phyloP scores from a whole-genome alignment of 2,113 vertebrate species.

The Gymnorhina tibicen region DNA sequence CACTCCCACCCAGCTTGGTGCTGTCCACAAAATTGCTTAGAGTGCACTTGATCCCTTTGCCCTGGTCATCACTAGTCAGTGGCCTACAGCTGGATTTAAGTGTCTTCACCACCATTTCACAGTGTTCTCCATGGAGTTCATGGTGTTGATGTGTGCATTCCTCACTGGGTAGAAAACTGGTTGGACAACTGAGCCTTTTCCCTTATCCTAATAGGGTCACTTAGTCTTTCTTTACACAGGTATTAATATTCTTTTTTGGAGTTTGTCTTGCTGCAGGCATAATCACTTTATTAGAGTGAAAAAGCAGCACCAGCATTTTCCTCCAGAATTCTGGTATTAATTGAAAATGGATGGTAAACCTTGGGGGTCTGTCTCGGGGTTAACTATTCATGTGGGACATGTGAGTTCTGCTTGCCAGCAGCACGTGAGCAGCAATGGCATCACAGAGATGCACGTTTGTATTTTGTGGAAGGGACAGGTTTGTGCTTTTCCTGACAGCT shows the following conservation, averaged over 20 bases:
- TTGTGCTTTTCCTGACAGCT: background rate
- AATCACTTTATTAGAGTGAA: background rate
- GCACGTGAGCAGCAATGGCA: background rate
- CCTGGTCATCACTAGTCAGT: background rate
- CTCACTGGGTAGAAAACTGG: background rate
- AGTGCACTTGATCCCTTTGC: background rate
- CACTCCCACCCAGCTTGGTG: background rate
- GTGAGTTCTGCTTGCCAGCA: background rate
- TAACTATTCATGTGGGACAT: background rate
- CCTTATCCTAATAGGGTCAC: background rate
- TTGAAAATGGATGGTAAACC: background rate
- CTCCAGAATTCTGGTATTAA: background rate
- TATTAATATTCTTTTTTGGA: background rate
- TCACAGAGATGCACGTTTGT: background rate
- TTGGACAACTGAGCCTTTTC: background rate
- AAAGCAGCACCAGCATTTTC: background rate
- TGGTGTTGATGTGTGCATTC: background rate
- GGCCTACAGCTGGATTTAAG: background rate
- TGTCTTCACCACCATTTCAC: background rate
- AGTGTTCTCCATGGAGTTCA: background rate
- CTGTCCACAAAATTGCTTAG: background rate
- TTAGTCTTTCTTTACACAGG: background rate
- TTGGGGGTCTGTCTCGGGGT: background rate
- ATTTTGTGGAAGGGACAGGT: background rate
- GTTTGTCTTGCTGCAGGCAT: background rate